Evolutionary conservation across 2,888 invertebrate species (phyloP).

Genomic region (Diarsia dahlii): DNA sequence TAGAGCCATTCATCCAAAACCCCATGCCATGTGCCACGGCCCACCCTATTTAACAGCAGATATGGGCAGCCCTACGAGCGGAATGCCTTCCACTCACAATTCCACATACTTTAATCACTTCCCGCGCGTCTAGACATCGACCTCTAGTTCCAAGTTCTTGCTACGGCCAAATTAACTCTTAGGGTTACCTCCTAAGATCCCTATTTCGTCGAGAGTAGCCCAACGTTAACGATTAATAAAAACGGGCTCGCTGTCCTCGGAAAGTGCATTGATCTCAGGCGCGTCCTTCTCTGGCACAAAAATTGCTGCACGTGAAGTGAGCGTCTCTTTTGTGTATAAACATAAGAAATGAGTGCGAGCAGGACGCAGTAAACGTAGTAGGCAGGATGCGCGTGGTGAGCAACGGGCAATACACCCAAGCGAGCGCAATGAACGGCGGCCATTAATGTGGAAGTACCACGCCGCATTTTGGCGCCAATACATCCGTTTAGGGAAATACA

Average conservation of each 20-base stretch:
- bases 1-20: conserved; percentile 36
- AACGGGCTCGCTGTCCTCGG: conserved; percentile 88
- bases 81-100: conserved; percentile 81
- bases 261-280: conserved; percentile 90
- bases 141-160: conserved; percentile 68
- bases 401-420: conserved; percentile 89
- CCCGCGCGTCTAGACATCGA: conserved; percentile 87
- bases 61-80: conserved; percentile 72
- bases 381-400: conserved; percentile 89
- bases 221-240: conserved; percentile 84
- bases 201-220: conserved; percentile 75
- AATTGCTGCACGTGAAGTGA: conserved; percentile 88
- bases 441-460: conserved; percentile 85
- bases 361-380: conserved; percentile 85
- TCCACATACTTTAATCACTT: conserved; percentile 83
- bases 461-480: conserved; percentile 88
- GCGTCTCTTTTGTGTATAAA: conserved; percentile 82
- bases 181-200: conserved; percentile 78
- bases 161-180: conserved; percentile 79
- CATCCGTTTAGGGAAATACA: conserved; percentile 53
- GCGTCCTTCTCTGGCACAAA: conserved; percentile 89
- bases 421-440: conserved; percentile 89
- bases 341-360: conserved; percentile 77
- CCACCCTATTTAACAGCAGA: conserved; percentile 27
- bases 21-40: neutral